These are phyloP conservation scores for Cichlasoma orientale DNA, from an alignment of 2,797 vertebrate species.

Conservation along the genomic window DNA sequence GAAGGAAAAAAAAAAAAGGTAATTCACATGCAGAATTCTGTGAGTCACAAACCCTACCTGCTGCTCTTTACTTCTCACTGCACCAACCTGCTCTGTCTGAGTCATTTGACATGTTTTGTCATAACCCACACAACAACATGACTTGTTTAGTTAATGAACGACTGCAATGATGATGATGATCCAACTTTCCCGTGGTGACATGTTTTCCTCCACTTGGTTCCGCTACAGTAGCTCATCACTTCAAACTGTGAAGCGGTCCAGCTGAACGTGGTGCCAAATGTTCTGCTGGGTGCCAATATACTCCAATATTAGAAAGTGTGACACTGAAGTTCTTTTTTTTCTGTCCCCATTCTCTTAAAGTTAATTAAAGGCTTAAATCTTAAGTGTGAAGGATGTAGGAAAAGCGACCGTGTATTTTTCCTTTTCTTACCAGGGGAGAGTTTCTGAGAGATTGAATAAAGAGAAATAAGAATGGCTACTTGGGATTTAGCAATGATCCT, in stretches of 20 bases:
- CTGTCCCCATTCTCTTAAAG: background rate
- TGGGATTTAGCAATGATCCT: background rate
- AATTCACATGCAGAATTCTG: background rate
- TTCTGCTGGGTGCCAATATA: background rate
- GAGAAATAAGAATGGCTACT: background rate
- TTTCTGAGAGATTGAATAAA: background rate
- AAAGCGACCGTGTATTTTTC: background rate
- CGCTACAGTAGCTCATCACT: slow-evolving; percentile 27
- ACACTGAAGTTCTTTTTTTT: background rate
- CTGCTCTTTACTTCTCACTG: background rate
- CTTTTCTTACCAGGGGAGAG: background rate
- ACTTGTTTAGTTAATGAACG: slow-evolving; percentile 29
- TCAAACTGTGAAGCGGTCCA: slow-evolving; percentile 10
- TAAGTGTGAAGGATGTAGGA: background rate
- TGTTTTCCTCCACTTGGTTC: slow-evolving; percentile 40
- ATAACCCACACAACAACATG: background rate
- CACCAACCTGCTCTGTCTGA: background rate
- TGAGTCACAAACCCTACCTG: slow-evolving; percentile 4
- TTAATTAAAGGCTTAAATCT: background rate
- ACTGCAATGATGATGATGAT: slow-evolving; percentile 4
- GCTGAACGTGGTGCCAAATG: slow-evolving; percentile 20
- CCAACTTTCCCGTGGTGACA: slow-evolving; percentile 16
- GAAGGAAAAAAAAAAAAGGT: background rate
- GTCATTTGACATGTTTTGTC: slow-evolving; percentile 27
- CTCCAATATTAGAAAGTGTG: slow-evolving; percentile 6